phyloP scores from a whole-genome alignment of 2,888 invertebrate genomes.

The Pollenia angustigena region DNA sequence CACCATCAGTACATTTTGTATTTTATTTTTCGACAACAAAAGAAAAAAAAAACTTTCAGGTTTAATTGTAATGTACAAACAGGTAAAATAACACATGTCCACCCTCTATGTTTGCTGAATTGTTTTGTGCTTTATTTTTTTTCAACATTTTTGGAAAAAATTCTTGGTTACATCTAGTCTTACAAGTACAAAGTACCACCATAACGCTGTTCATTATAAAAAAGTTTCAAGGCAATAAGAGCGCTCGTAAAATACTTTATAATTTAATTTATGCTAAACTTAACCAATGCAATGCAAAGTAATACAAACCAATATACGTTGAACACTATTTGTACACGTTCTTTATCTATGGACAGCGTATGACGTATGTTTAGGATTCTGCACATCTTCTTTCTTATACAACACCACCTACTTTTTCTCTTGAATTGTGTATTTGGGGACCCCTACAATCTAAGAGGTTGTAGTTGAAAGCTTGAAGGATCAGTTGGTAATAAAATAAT shows the following conservation, averaged over 20 bases:
- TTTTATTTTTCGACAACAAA: constrained; percentile 6
- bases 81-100: constrained; percentile 68
- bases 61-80: constrained; percentile 70
- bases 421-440: neutral
- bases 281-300: constrained; percentile 56
- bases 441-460: neutral
- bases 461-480: neutral
- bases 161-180: constrained; percentile 48
- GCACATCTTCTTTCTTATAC: constrained; percentile 63
- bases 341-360: constrained; percentile 43
- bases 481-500: neutral
- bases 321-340: constrained; percentile 32
- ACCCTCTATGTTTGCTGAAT: constrained; percentile 63
- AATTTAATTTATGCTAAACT: constrained; percentile 82
- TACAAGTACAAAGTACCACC: constrained; percentile 7
- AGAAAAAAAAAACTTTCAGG: constrained; percentile 14
- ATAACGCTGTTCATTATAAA: constrained; percentile 4
- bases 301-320: constrained; percentile 49
- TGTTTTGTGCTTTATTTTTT: constrained; percentile 23
- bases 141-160: constrained; percentile 41
- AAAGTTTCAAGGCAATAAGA: constrained; percentile 58
- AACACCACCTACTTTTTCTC: constrained; percentile 61
- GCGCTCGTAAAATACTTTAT: constrained; percentile 81
- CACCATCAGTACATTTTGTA: constrained; percentile 7
- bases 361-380: constrained; percentile 55